Evolutionary conservation across 2,888 invertebrate genomes (phyloP).

Genomic region (Drosophila pegasa): DNA sequence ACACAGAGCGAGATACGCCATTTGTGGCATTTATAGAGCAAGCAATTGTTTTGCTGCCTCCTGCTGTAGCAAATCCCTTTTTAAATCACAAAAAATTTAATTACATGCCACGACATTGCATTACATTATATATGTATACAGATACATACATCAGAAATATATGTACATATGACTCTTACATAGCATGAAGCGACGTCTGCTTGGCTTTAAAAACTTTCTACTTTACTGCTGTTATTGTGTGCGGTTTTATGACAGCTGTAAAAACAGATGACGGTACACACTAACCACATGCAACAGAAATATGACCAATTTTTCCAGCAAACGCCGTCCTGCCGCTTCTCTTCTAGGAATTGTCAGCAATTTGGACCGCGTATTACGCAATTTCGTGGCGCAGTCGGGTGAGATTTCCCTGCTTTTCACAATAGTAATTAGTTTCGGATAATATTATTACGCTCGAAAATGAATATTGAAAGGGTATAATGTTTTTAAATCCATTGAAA

Average conservation of each 20-base stretch:
- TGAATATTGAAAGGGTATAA: background rate
- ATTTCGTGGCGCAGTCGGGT: slow-evolving; percentile 23
- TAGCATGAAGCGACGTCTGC: slow-evolving; percentile 10
- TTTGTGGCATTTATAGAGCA: slow-evolving; percentile 80
- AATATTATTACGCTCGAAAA: slow-evolving; percentile 40
- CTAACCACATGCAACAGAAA: slow-evolving; percentile 24
- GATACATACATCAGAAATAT: slow-evolving; percentile 1
- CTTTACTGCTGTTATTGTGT: slow-evolving; percentile 48
- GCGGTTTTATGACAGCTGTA: slow-evolving; percentile 72
- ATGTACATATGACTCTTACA: slow-evolving; percentile 3
- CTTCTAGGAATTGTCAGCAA: background rate
- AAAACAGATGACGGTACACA: slow-evolving; percentile 67
- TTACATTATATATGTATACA: slow-evolving; percentile 56
- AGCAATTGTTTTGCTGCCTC: slow-evolving; percentile 64
- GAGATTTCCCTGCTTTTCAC: slow-evolving; percentile 36
- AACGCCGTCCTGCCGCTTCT: background rate
- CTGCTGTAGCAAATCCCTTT: slow-evolving; percentile 52
- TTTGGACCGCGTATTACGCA: slow-evolving; percentile 28
- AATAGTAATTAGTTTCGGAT: slow-evolving; percentile 47
- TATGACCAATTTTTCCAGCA: slow-evolving; percentile 24
- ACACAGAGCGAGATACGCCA: slow-evolving; percentile 32
- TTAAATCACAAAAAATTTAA: slow-evolving; percentile 77
- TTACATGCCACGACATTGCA: slow-evolving; percentile 64
- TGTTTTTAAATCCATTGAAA: background rate
- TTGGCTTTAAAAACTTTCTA: slow-evolving; percentile 62